These are phyloP conservation scores for Andrena trimmerana DNA, from an alignment of 2,888 invertebrate genomes.

Conservation along the genomic window DNA sequence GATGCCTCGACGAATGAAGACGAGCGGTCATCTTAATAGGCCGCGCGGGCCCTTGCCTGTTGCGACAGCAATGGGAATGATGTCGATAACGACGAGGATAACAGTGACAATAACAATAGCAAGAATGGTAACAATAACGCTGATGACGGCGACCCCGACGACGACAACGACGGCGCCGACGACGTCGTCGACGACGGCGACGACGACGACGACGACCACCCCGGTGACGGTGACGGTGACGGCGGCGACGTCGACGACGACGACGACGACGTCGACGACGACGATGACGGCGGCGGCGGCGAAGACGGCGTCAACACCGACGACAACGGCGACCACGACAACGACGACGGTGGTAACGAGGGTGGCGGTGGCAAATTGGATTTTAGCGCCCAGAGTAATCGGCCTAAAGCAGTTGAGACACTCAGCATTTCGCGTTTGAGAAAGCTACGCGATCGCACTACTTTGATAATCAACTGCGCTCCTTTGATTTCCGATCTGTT, in stretches of 20 bases:
- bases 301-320: constrained; percentile 41
- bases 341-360: not conserved
- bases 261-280: constrained; percentile 13
- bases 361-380: constrained; percentile 42
- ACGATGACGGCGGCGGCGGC: constrained; percentile 42
- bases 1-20: constrained; percentile 84
- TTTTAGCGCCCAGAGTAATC: constrained; percentile 80
- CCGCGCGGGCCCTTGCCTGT: constrained; percentile 78
- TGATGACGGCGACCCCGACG: constrained; percentile 48
- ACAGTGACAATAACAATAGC: constrained; percentile 12
- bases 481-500: constrained; percentile 2
- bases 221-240: constrained; percentile 5
- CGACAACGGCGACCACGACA: not conserved
- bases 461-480: constrained; percentile 21
- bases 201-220: constrained; percentile 16
- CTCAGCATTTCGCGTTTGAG: constrained; percentile 79
- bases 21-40: constrained; percentile 85
- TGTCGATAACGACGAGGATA: constrained; percentile 10
- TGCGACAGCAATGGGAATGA: constrained; percentile 32
- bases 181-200: constrained; percentile 37
- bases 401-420: constrained; percentile 75
- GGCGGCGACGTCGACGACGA: constrained; percentile 55
- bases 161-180: constrained; percentile 3
- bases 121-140: constrained; percentile 9
- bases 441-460: constrained; percentile 48